These are phyloP conservation scores for Cynopterus sphinx DNA, from an alignment of 2,797 vertebrate species.

Conservation along the genomic window DNA sequence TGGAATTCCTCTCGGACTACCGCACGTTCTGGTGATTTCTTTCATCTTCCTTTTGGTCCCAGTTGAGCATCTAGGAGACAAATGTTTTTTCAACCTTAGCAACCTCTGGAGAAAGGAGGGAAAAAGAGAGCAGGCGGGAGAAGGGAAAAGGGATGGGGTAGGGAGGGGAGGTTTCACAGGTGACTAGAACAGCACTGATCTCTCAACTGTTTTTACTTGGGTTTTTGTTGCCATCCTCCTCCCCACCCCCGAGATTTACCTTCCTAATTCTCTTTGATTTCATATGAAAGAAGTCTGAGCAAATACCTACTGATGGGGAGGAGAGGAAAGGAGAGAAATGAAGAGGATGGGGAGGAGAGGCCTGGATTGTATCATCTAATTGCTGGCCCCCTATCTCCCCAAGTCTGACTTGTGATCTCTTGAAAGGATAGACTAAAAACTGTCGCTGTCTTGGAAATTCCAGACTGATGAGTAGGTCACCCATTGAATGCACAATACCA, in stretches of 20 bases:
- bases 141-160: neutral
- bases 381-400: neutral
- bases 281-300: constrained; percentile 46
- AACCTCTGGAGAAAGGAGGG: constrained; percentile 22
- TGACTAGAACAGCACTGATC: constrained; percentile 36
- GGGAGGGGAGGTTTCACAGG: constrained; percentile 5
- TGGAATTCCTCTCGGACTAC: too few species aligned
- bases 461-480: constrained; percentile 58
- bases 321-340: neutral
- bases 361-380: constrained; percentile 14
- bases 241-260: constrained; percentile 22
- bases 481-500: constrained; percentile 11
- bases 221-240: neutral
- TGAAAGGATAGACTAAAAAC: constrained; percentile 5
- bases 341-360: neutral
- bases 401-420: constrained; percentile 13
- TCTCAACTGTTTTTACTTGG: constrained; percentile 32
- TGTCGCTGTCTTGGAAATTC: constrained; percentile 61
- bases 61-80: constrained; percentile 53
- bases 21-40: too few species aligned
- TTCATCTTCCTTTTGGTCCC: constrained; percentile 1
- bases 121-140: neutral
- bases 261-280: constrained; percentile 62
- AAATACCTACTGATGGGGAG: neutral
- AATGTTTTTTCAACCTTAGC: constrained; percentile 45